Evolutionary conservation across 1,140 invertebrate species (phyloP), one percentile per base, ranked within the genome.

Genomic region (Drosophila sechellia): DNA sequence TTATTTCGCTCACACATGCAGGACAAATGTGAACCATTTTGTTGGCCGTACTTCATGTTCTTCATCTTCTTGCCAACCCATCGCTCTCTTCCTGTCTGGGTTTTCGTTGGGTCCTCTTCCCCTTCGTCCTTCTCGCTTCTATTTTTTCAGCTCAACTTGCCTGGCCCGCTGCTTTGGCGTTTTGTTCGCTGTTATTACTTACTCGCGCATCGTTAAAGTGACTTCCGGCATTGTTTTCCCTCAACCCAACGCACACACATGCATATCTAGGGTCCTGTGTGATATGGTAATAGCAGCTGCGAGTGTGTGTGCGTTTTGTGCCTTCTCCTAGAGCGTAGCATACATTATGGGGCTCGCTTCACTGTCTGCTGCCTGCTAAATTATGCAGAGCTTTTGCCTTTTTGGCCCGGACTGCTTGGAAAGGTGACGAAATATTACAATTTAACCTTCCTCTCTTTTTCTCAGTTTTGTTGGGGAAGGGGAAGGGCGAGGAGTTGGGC

Each of bases 401-500:
- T 83, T 60, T 63, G 70, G 40, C 60, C 52, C 48, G 53, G 58
- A 37, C 40, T 13, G 15, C 66, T 63, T 57, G 56, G 58, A 76
- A 89, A 89, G 84, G 84, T 89, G 84, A 89, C 84, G 85, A 89
- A 89, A 89, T 89, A 89, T 89, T 80, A 89, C 84, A 89, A 90
- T 78, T 90, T 89, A 90, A 89, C 80, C 84, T 85, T 84, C 50
- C 11, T 27, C 40, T 20, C 5, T 45, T 20, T 48, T 20, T 57
- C 10, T n/a, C n/a, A n/a, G n/a, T n/a, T n/a, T n/a, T 25, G 15
- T 12, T 4, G 10, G 13, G 25, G 12, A 0, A 11, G 22, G 2
- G n/a, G 11, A 27, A 10, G n/a, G 17, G 20, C 3, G 2, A 3
- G 20, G 12, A n/a, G 6, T 12, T 49, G 31, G 31, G 2, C 31